Evolutionary conservation across 2,797 vertebrate species (phyloP), one percentile per base, ranked within the genome.

Genomic region (Acridotheres tristis): DNA sequence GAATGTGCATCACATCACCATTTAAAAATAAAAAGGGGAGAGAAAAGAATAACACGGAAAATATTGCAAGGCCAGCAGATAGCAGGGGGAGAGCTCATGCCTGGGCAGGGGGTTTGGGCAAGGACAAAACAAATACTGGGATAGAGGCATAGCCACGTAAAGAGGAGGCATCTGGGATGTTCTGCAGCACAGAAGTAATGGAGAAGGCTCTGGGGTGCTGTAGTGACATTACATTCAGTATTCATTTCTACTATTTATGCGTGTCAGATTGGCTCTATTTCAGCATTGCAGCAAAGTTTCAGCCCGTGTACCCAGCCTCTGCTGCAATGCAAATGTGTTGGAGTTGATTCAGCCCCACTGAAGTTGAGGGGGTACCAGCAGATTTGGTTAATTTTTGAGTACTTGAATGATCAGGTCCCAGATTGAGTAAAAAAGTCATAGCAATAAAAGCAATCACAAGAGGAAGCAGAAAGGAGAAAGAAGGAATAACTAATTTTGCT

Each of bases 21-120:
- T 90, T 95, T 96, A 90, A 93, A 95, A 95, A 94, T 85, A 69
- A 94, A 72, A 85, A 84, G 32, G 30, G 57, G 63, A 87, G 71
- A 93, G 86, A 57, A 71, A 89, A 71, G 63, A 73, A 82, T 42
- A 90, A 85, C 53, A 53, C 0, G 79, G 92, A 92, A 93, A 94
- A 91, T 68, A 89, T 80, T 85, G 86, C 90, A 91, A 71, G 75
- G 82, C 85, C 94, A 94, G 90, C 89, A 88, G 73, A 45, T 1
- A 4, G 45, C 2, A 5, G 16, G 40, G 48, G 29, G 57, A 90
- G 63, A 47, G 36, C 66, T 82, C 3, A 0, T 78, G 77, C 67
- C 48, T 50, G 30, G 13, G 23, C 79, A 38, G 78, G 68, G 58
- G 10, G 3, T 43, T 84, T 67, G 71, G 36, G 45, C 34, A 86